Evolutionary conservation across 23 tunicate species (phyloP), one percentile per base, ranked within the genome.

Genomic region (Styela plicata): DNA sequence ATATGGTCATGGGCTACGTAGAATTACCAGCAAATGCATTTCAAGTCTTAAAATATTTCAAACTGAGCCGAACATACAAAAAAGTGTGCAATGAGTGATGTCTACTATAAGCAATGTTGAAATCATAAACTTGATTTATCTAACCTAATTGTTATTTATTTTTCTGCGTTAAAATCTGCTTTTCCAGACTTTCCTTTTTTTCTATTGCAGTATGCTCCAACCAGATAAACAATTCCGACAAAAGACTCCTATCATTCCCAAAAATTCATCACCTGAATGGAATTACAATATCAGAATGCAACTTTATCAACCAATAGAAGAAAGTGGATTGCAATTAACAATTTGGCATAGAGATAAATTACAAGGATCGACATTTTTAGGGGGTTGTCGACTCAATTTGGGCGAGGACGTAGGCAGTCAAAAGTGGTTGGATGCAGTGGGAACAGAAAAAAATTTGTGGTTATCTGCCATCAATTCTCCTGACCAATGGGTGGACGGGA

Each of bases 171-270:
- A n/a, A n/a, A n/a, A n/a, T n/a, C n/a, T n/a, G n/a, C n/a, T n/a
- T n/a, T n/a, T n/a, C n/a, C 57, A 44, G 57, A 44, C 57, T 5
- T 44, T 13, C 57, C 27, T 73, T 0, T 16, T 22, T 26, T 7
- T 66, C 17, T 5, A 3, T 26, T 71, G 28, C 73, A 86, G 90
- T 7, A 31, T 83, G 69, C 70, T 86, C 24, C 74, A 82, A 24
- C 90, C 90, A 0, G 85, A 80, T 20, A 86, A 80, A 73, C 80
- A 86, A 20, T 71, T 80, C 23, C 80, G 83, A 29, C 80, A 86
- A 71, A 86, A 86, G 33, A 86, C 90, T 13, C 17, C 63, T 28
- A 85, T 80, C 61, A 80, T 86, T 7, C 32, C 66, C 19, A 74
- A 74, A 22, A 63, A 33, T 5, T 13, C 63, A 5, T 62, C 35